These are phyloP conservation scores for Dryomyza anilis DNA, from an alignment of 2,888 invertebrate species.

Conservation along the genomic window DNA sequence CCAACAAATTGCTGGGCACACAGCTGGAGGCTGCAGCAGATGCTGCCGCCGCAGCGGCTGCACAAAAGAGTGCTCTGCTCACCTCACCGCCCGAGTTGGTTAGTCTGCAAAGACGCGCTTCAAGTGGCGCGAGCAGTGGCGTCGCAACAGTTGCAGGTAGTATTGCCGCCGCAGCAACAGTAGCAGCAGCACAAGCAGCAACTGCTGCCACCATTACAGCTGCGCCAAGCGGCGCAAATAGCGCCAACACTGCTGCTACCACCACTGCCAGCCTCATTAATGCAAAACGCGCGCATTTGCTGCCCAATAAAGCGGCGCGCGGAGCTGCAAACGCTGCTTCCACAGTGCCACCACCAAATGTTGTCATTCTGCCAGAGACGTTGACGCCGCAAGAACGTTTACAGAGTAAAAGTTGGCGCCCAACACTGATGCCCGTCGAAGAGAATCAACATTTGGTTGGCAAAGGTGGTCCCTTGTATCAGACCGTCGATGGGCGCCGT, in stretches of 20 bases:
- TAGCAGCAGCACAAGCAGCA: slow-evolving; percentile 50
- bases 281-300: slow-evolving; percentile 39
- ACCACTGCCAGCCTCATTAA: slow-evolving; percentile 31
- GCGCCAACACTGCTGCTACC: slow-evolving; percentile 9
- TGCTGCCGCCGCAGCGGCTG: slow-evolving; percentile 10
- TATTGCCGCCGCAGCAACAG: slow-evolving; percentile 31
- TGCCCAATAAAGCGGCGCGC: slow-evolving; percentile 37
- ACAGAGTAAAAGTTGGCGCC: slow-evolving; percentile 71
- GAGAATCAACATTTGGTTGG: slow-evolving; percentile 53
- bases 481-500: slow-evolving; percentile 67
- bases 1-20: slow-evolving; percentile 49
- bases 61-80: slow-evolving; percentile 36
- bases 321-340: slow-evolving; percentile 9
- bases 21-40: slow-evolving; percentile 41
- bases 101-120: slow-evolving; percentile 65
- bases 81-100: slow-evolving; percentile 66
- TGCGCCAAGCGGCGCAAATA: slow-evolving; percentile 42
- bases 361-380: slow-evolving; percentile 56
- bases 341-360: slow-evolving; percentile 49
- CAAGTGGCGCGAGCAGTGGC: slow-evolving; percentile 45
- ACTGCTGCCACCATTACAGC: slow-evolving; percentile 58
- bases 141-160: slow-evolving; percentile 49
- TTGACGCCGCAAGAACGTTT: slow-evolving; percentile 60
- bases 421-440: slow-evolving; percentile 73
- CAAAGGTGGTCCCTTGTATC: slow-evolving; percentile 61